phyloP scores from a whole-genome alignment of 2,113 vertebrate genomes.

The Cephalopterus ornatus region DNA sequence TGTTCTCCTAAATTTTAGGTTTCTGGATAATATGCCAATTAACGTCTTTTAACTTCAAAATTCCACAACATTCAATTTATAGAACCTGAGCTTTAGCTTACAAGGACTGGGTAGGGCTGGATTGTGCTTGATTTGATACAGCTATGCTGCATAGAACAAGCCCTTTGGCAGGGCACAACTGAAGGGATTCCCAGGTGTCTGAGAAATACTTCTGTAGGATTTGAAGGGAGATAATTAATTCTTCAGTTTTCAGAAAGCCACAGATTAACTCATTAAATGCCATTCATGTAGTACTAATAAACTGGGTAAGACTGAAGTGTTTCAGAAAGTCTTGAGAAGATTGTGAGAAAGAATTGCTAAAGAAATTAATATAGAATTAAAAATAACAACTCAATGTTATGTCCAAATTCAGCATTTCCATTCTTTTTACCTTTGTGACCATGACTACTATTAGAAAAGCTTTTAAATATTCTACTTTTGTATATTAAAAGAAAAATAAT shows the following conservation, averaged over 20 bases:
- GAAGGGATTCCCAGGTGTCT: background rate
- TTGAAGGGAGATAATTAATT: background rate
- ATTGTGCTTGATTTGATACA: background rate
- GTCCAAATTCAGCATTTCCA: background rate
- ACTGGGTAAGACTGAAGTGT: background rate
- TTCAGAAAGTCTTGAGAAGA: background rate
- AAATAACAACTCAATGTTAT: background rate
- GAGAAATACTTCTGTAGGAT: background rate
- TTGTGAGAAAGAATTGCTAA: fast-evolving
- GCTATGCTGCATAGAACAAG: background rate
- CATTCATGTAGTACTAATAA: background rate
- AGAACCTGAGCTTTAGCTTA: background rate
- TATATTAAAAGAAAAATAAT: background rate
- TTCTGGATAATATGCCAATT: background rate
- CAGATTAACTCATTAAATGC: background rate
- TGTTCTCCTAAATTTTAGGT: background rate
- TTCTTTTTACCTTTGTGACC: background rate
- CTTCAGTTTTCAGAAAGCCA: background rate
- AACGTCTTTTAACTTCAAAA: background rate
- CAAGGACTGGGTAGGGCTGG: background rate
- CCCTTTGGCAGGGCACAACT: background rate
- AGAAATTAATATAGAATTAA: background rate
- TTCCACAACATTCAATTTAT: background rate
- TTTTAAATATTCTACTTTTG: background rate
- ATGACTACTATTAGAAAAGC: background rate